These are phyloP conservation scores for Alligator sinensis DNA, from an alignment of 2,113 vertebrate genomes.

Conservation along the genomic window DNA sequence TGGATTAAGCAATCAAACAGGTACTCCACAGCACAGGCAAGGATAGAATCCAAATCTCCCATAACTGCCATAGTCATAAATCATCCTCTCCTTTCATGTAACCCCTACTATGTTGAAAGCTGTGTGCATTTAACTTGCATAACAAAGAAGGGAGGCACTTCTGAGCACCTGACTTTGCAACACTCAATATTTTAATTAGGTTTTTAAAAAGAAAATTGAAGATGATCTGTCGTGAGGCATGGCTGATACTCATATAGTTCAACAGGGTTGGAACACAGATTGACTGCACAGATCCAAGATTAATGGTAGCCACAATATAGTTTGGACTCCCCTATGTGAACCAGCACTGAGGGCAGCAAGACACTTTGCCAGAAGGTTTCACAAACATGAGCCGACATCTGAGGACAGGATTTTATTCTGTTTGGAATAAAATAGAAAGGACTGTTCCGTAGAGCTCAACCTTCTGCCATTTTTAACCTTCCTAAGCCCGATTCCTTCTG, in stretches of 20 bases:
- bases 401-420: too few relatives aligned
- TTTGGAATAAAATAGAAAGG: too few relatives aligned
- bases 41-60: accelerated
- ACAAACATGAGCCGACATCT: too few relatives aligned
- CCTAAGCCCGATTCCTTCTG: too few relatives aligned
- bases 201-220: background rate
- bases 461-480: too few relatives aligned
- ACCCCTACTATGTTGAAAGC: background rate
- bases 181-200: background rate
- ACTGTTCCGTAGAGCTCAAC: too few relatives aligned
- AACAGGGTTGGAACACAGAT: background rate
- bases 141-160: background rate
- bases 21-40: background rate
- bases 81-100: background rate
- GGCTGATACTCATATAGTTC: background rate
- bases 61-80: accelerated
- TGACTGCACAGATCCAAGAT: accelerated
- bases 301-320: accelerated
- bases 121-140: background rate
- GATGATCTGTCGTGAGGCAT: background rate
- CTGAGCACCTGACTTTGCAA: background rate
- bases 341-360: background rate
- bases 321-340: accelerated
- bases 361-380: background rate
- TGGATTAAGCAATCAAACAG: constrained; percentile 11